Percentiles rank a stretch among this genome's conserved stretches.
Conservation (phyloP, 2,797 vertebrate species). For the Onychomys leucogaster region DNA sequence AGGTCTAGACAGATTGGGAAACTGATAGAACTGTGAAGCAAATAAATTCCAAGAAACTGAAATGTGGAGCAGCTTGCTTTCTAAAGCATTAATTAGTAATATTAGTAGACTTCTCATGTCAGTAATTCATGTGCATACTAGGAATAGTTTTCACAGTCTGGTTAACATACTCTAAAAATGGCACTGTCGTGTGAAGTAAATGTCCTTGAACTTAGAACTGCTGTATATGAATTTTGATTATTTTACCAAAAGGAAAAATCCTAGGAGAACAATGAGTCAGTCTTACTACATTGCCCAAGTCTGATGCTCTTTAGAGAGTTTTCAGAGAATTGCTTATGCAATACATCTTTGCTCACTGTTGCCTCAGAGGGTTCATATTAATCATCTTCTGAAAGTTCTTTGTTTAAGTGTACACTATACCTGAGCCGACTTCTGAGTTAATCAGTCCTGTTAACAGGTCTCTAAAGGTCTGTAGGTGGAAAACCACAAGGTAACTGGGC, state of each 20-base stretch:
- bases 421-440: conserved; percentile 57
- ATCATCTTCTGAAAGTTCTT: conserved; percentile 64
- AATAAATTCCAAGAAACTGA: conserved; percentile 16
- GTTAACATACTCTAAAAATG: conserved; percentile 41
- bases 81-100: conserved; percentile 58
- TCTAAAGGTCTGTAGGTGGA: not conserved
- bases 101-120: conserved; percentile 5
- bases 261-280: conserved; percentile 66
- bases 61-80: conserved; percentile 60
- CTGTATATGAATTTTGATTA: conserved; percentile 60
- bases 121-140: conserved; percentile 36
- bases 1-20: conserved; percentile 62
- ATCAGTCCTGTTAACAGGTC: not conserved
- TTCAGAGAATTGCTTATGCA: conserved; percentile 71
- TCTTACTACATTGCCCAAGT: conserved; percentile 72
- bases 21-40: conserved; percentile 47
- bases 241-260: not conserved
- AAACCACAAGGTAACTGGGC: not conserved
- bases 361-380: not conserved
- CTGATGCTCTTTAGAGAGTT: conserved; percentile 55
- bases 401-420: conserved; percentile 52
- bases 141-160: not conserved
- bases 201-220: conserved; percentile 68
- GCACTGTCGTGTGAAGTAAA: conserved; percentile 40
- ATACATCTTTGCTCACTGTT: conserved; percentile 41